These are phyloP conservation scores for Phortica magna DNA, from an alignment of 2,888 invertebrate genomes.

Conservation along the genomic window DNA sequence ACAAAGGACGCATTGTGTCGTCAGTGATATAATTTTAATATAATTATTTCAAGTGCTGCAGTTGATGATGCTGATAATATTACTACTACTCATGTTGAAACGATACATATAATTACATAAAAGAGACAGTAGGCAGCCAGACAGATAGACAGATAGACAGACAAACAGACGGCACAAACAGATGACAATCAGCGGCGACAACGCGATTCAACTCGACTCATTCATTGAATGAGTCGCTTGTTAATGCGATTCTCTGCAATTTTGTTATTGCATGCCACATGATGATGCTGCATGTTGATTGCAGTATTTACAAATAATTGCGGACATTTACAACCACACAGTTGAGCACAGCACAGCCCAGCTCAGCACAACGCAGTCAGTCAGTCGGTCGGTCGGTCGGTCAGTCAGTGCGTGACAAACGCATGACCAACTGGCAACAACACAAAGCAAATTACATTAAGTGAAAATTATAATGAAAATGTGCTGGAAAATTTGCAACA, in stretches of 20 bases:
- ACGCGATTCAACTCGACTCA: neutral
- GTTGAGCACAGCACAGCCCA: too few species aligned
- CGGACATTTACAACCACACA: constrained; percentile 51
- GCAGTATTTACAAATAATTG: constrained; percentile 65
- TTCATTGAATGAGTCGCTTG: neutral
- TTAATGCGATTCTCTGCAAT: neutral
- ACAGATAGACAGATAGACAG: too few species aligned
- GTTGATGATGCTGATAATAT: neutral
- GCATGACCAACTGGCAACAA: neutral
- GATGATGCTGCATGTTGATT: constrained; percentile 47
- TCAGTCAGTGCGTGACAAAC: neutral
- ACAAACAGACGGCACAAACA: too few species aligned
- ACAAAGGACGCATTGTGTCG: neutral
- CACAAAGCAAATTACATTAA: constrained; percentile 2
- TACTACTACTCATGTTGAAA: neutral
- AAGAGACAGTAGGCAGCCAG: neutral
- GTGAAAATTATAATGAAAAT: neutral
- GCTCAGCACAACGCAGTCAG: too few species aligned
- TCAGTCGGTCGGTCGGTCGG: too few species aligned
- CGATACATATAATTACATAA: neutral
- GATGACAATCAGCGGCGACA: too few species aligned
- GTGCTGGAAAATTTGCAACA: neutral
- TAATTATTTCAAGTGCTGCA: neutral
- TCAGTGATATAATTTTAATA: neutral
- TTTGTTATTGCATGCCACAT: neutral